phyloP scores from a whole-genome alignment of 1,140 invertebrate species.

The Eriosoma lanigerum region DNA sequence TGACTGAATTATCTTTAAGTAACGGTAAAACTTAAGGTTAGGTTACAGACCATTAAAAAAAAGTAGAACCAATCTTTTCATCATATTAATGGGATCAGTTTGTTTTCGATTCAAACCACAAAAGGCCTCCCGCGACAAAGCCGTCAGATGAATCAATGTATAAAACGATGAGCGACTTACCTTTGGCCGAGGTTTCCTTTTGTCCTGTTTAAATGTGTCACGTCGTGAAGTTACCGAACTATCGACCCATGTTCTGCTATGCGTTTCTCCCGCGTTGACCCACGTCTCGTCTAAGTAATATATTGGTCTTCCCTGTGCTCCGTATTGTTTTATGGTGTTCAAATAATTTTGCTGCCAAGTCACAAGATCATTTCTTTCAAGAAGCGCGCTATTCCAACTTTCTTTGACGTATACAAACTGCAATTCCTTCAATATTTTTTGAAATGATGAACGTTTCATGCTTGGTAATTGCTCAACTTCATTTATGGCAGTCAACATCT shows the following conservation, averaged over 20 bases:
- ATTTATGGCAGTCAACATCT: slow-evolving; percentile 12
- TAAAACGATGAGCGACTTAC: not conserved
- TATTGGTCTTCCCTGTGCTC: not conserved
- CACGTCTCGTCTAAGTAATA: too few relatives aligned
- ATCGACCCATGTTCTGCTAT: not conserved
- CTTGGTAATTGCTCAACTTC: not conserved
- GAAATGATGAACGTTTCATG: not conserved
- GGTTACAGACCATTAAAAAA: too few relatives aligned
- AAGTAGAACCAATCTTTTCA: too few relatives aligned
- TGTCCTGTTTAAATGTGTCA: not conserved
- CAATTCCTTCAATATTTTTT: not conserved
- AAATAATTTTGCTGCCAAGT: not conserved
- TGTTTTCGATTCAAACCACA: too few relatives aligned
- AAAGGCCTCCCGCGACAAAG: too few relatives aligned
- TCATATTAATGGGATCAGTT: too few relatives aligned
- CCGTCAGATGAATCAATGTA: not conserved
- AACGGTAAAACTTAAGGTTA: too few relatives aligned
- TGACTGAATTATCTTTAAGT: too few relatives aligned
- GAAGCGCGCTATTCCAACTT: too few relatives aligned
- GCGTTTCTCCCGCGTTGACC: not conserved
- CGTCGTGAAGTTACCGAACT: not conserved
- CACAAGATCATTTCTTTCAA: not conserved
- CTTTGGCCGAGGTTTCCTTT: not conserved
- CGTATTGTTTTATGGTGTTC: not conserved
- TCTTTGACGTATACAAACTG: slow-evolving; percentile 3